Base-by-base conservation (phyloP, 2,113 vertebrate species). In the Oryzias curvinotus region DNA sequence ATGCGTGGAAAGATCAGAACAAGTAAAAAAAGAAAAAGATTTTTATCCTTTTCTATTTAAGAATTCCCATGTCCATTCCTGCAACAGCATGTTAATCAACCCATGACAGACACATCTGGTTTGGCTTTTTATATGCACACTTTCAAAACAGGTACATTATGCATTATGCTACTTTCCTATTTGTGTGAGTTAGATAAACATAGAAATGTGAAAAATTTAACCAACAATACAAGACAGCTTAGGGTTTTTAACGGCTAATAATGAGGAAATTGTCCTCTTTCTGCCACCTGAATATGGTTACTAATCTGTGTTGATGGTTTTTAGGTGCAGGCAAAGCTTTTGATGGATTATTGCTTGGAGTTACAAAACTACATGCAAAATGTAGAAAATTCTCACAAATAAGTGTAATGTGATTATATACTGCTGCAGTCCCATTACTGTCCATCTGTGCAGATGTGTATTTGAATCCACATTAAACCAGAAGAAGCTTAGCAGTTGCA, bases 401-500 rank as follows among this genome's bases (percentile, higher is more conserved):
- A 50, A 67, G 50, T 47, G 52, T 69, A 58, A 73, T 76, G 18
- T 60, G 50, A 73, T 80, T 51, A 72, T 69, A 61, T 66, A 68
- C 69, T 70, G 76, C 68, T 62, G 63, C 58, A 41, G 21, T 49
- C 45, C 30, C 66, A 63, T 72, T 72, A 53, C 16, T 28, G 42
- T 25, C 5, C 21, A 69, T 62, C 18, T 62, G 53, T 68, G 68
- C 58, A 47, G 75, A 60, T 69, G 69, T 57, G 59, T 48, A 68
- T 80, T 62, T 59, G 19, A 70, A 76, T 56, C 54, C 65, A 61
- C 26, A 58, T 14, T 52, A 43, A 68, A 76, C 36, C 79, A 53
- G 71, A 62, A 74, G 68, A 80, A 71, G 68, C 68, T 72, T 76
- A 68, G 78, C 50, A 53, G 57, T 75, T 70, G 73, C 66, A 68